Evolutionary conservation across 2,888 invertebrate species (phyloP).

Genomic region (Ennomos quercinarius): DNA sequence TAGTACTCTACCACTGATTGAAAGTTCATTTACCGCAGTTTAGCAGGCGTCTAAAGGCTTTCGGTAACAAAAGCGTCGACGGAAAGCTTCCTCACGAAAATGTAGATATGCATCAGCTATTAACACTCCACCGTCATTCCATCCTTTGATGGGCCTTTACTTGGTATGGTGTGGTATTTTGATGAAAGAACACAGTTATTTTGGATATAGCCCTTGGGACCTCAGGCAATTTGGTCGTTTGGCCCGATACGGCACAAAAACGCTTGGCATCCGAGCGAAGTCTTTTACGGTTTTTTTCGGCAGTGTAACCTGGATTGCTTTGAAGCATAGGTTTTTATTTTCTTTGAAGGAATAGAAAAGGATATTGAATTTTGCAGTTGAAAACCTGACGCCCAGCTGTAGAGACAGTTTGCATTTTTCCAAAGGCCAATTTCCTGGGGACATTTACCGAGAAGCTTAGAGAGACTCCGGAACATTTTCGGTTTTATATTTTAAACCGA

Average conservation of each 20-base stretch:
- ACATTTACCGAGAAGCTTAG: conserved; percentile 4
- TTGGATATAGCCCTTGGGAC: conserved; percentile 55
- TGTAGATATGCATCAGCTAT: conserved; percentile 67
- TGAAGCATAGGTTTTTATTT: conserved; percentile 30
- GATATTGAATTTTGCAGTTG: conserved; percentile 36
- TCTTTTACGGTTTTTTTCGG: conserved; percentile 34
- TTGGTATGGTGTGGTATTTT: conserved; percentile 50
- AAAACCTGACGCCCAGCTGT: conserved; percentile 15
- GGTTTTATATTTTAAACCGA: not conserved
- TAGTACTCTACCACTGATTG: conserved; percentile 31
- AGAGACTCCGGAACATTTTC: not conserved
- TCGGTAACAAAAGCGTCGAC: conserved; percentile 51
- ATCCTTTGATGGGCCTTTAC: conserved; percentile 58
- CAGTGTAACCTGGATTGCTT: conserved; percentile 37
- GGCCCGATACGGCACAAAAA: conserved; percentile 46
- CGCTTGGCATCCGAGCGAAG: conserved; percentile 36
- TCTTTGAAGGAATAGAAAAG: conserved; percentile 39
- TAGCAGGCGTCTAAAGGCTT: conserved; percentile 34
- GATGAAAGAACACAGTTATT: conserved; percentile 59
- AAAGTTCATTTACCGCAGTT: conserved; percentile 43
- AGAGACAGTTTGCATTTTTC: conserved; percentile 26
- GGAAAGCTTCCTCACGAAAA: conserved; percentile 58
- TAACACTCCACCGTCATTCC: conserved; percentile 60
- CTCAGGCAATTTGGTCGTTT: conserved; percentile 52
- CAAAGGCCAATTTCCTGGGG: conserved; percentile 38